Base-by-base conservation (phyloP, 2,888 invertebrate species). In the Diaperis boleti region DNA sequence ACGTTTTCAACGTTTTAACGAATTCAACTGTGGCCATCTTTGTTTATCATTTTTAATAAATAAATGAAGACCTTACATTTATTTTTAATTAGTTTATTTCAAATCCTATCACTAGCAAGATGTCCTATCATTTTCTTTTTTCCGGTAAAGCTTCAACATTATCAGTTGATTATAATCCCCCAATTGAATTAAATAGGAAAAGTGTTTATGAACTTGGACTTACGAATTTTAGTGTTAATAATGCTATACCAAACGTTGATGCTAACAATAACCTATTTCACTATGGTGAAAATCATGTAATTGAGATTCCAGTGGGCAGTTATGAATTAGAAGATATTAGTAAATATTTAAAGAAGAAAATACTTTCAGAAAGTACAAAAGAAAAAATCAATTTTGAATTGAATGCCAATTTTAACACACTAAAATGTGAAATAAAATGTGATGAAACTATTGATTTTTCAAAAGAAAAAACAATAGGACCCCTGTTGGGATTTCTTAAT, bases 171-270 rank as follows among this genome's bases (percentile, higher is more conserved):
- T 66, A 68, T 54, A 70, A 71, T 60, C 68, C 69, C 5, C 64
- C 66, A 0, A 68, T 72, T 17, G 64, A 68, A 35, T 56, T 73
- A 20, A 17, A 54, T 10, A 35, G 56, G 3, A 22, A 56, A 6
- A 62, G 68, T 47, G 66, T 70, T 15, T 74, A 74, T 57, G 65
- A 59, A 39, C 65, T 75, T 13, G 74, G 72, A 5, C 64, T 75
- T 3, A 4, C 6, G 20, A n/a, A 64, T 76, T 18, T 71, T 10
- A 52, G 65, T 67, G 66, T 68, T 8, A 68, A 68, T 35, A 69
- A 72, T 52, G 68, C 71, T n/a, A 69, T 70, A 10, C 70, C 70
- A 1, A 62, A 62, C 10, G 26, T 62, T 31, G 35, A 62, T 50
- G 13, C 6, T 11, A 33, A 11, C 2, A 62, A 62, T 42, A 62